Conservation (phyloP, 2,888 invertebrate species). For the Dynastes tityus region DNA sequence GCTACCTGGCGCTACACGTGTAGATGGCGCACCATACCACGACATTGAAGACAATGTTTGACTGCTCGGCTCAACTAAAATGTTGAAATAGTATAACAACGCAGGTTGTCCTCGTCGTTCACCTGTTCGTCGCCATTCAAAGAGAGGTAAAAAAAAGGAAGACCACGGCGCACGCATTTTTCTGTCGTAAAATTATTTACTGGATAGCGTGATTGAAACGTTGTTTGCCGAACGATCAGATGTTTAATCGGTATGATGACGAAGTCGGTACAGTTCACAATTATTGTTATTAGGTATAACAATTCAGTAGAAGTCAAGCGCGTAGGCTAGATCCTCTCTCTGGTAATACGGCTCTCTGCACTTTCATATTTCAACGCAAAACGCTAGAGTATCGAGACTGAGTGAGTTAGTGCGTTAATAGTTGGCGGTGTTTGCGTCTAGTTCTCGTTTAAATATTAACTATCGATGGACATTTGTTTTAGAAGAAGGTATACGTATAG, state of each 20-base stretch:
- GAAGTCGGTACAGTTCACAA: constrained; percentile 29
- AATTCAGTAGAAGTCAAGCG: constrained; percentile 40
- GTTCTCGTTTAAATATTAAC: background rate
- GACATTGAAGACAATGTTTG: constrained; percentile 29
- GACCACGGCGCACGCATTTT: background rate
- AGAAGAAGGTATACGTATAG: background rate
- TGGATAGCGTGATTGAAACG: constrained; percentile 1
- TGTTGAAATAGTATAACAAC: constrained; percentile 18
- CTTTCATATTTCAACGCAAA: constrained; percentile 45
- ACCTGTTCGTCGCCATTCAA: constrained; percentile 26
- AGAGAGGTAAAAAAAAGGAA: background rate
- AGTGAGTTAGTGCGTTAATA: constrained; percentile 17
- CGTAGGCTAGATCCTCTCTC: constrained; percentile 29
- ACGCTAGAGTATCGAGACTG: background rate
- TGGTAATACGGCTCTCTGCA: constrained; percentile 18
- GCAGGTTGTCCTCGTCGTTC: constrained; percentile 12
- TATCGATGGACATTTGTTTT: background rate
- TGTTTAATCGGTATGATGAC: constrained; percentile 34
- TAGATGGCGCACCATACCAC: constrained; percentile 32
- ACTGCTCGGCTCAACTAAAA: background rate
- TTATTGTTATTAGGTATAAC: constrained; percentile 28
- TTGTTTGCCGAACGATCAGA: constrained; percentile 27
- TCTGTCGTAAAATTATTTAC: constrained; percentile 6
- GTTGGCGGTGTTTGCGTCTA: background rate
- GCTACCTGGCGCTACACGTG: constrained; percentile 22